Evolutionary conservation across 2,888 invertebrate genomes (phyloP).

Genomic region (Ichneumon xanthorius): DNA sequence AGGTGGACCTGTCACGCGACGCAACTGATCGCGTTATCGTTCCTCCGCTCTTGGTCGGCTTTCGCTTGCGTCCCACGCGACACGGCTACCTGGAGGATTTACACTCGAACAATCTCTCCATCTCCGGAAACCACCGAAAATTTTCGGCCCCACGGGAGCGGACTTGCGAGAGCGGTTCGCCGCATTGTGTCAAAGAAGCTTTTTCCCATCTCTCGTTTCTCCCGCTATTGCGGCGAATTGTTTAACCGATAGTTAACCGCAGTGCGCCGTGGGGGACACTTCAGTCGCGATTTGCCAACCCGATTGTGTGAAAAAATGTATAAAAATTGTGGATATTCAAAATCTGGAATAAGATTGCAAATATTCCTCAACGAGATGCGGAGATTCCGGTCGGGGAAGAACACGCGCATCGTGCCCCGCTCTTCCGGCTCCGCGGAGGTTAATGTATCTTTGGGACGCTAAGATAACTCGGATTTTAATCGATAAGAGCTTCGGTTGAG

Average conservation of each 20-base stretch:
- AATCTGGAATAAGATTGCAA: background rate
- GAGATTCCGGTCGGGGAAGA: background rate
- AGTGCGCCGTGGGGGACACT: background rate
- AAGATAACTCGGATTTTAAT: background rate
- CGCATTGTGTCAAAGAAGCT: conserved; percentile 23
- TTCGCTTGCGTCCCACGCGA: conserved; percentile 17
- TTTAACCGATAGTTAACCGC: background rate
- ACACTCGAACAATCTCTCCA: conserved; percentile 36
- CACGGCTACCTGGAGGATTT: conserved; percentile 35
- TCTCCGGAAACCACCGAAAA: conserved; percentile 14
- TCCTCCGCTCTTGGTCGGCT: conserved; percentile 18
- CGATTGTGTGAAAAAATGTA: background rate
- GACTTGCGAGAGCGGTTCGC: conserved; percentile 27
- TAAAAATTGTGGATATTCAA: background rate
- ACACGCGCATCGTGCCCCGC: too few species aligned
- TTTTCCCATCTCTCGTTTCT: background rate
- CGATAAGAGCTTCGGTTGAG: conserved; percentile 17
- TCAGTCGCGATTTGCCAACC: background rate
- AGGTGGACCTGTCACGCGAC: conserved; percentile 74
- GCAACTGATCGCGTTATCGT: conserved; percentile 76
- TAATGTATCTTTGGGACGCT: background rate
- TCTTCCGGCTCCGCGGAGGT: background rate
- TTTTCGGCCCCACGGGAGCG: conserved; percentile 32
- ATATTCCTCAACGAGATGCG: background rate
- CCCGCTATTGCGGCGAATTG: background rate